Percentiles rank a stretch among this genome's conserved stretches.
These are phyloP conservation scores for Drosophila seguyi DNA, from an alignment of 1,140 invertebrate genomes.

Conservation along the genomic window DNA sequence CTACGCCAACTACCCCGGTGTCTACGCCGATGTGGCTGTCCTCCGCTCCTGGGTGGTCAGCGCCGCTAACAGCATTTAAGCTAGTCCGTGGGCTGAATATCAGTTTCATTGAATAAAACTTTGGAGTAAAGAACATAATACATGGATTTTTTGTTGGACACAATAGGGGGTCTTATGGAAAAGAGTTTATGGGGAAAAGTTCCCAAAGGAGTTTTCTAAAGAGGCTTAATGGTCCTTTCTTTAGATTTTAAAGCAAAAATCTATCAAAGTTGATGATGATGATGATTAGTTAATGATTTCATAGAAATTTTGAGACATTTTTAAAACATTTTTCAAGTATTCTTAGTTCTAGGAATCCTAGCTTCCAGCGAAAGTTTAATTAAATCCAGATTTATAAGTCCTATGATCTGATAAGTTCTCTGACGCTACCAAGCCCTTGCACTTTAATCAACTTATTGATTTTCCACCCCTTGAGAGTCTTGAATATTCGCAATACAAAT, in stretches of 20 bases:
- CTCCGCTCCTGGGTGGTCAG: conserved; percentile 62
- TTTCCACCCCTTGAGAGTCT: neutral
- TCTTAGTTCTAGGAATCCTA: neutral
- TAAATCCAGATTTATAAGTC: too few relatives aligned
- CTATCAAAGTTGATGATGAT: too few relatives aligned
- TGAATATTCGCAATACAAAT: neutral
- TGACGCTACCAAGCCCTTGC: neutral
- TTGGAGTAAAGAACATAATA: neutral
- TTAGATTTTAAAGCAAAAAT: neutral
- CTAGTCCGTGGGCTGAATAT: neutral
- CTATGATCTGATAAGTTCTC: neutral
- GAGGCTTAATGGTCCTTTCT: neutral
- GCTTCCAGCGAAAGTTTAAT: neutral
- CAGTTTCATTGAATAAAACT: conserved; percentile 7
- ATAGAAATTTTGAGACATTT: too few relatives aligned
- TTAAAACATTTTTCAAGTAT: too few relatives aligned
- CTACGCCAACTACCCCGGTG: conserved; percentile 53
- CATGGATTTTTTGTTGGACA: neutral
- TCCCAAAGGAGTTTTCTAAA: neutral
- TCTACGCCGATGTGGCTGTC: conserved; percentile 80
- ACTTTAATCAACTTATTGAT: too few relatives aligned
- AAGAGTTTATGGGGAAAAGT: neutral
- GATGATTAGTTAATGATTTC: too few relatives aligned
- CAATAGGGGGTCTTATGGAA: neutral
- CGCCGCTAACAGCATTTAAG: conserved; percentile 40